A percentile compares a stretch with the other conserved stretches of the same genome.
Conservation (phyloP, 2,888 invertebrate genomes). For the Athalia cordata region DNA sequence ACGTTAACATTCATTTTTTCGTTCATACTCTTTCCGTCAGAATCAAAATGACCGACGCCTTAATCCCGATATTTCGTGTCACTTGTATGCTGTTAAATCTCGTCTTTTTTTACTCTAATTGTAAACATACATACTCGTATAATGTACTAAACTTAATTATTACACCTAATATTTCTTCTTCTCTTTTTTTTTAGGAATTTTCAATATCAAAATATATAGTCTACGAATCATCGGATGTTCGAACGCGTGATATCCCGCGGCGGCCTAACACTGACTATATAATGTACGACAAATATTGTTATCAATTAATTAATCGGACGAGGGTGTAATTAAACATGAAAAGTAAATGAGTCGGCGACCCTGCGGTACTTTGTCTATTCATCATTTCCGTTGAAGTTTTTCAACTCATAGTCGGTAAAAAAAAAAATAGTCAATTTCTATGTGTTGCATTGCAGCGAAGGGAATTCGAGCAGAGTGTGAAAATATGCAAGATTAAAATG, state of each 20-base stretch:
- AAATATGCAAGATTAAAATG: not conserved
- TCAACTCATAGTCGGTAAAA: not conserved
- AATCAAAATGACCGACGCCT: constrained; percentile 9
- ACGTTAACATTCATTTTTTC: not conserved
- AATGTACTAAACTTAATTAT: not conserved
- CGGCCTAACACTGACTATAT: constrained; percentile 54
- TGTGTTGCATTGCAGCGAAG: not conserved
- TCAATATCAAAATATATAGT: not conserved
- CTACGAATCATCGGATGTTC: not conserved
- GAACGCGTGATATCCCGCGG: not conserved
- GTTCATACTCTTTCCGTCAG: constrained; percentile 2
- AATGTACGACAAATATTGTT: no score
- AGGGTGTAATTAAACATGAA: no score
- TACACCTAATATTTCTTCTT: not conserved
- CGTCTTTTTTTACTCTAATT: not conserved
- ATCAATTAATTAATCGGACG: no score
- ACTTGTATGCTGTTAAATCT: not conserved
- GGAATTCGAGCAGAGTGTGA: constrained; percentile 16
- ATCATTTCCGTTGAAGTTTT: no score
- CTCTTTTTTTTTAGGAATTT: not conserved
- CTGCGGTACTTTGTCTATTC: no score
- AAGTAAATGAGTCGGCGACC: no score
- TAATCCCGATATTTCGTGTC: not conserved
- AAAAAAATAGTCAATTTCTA: constrained; percentile 50
- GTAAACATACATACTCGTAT: not conserved